Base-by-base conservation (phyloP, 2,888 invertebrate genomes). In the Tachina fera region DNA sequence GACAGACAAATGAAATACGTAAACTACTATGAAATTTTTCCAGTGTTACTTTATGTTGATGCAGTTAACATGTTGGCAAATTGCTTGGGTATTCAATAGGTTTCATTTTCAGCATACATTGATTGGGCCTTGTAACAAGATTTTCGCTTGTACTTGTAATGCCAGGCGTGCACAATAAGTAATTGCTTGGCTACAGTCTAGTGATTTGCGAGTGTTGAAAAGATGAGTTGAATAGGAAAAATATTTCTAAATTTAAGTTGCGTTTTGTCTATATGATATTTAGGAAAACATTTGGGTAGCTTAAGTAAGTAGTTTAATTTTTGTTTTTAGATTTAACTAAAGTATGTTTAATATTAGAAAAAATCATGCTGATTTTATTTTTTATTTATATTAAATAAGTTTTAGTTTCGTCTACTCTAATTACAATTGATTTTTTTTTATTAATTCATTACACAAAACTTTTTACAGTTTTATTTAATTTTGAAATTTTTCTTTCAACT, bases 41-140 rank as follows among this genome's bases (percentile, higher is more conserved):
- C 13, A 51, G 8, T 47, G 13, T 19, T 45, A 68, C 70, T 74
- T 76, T 65, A 56, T 65, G 82, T 78, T 85, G 82, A 86, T 83
- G 81, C 75, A 86, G 84, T 87, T 86, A 74, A 85, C 86, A 87
- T 84, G 78, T 83, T 87, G 78, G 87, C 68, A 87, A 87, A 87
- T 87, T 87, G 82, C 70, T 84, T 87, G 80, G 61, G 76, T 45
- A 80, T 84, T 84, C 84, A 67, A 76, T 72, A 67, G 80, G 53
- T 60, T 60, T 61, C 31, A 8, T 76, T 71, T 47, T 41, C 22
- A 49, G 9, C 43, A 56, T 71, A n/a, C 43, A 56, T 41, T 63
- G 39, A 61, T 61, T 58, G 9, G 63, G 75, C 14, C 31, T n/a
- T 63, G 70, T 71, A 41, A 71, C 76, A 76, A 76, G 45, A 68